These are phyloP conservation scores for Drosophila truncata DNA, from an alignment of 1,140 invertebrate species.

Conservation along the genomic window DNA sequence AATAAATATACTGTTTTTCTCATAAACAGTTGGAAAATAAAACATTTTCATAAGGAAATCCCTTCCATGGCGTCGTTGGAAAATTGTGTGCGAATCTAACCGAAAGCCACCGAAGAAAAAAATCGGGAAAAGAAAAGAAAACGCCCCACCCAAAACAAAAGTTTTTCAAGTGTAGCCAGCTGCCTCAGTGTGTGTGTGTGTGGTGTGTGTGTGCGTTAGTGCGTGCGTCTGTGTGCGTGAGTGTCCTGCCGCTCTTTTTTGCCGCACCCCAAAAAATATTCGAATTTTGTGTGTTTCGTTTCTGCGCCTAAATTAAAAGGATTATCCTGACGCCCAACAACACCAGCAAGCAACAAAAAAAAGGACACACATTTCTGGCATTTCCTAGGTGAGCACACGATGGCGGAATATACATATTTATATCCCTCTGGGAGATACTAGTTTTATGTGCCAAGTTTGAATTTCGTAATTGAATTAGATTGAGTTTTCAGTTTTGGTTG, in stretches of 20 bases:
- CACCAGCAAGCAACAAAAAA: constrained; percentile 1
- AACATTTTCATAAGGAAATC: constrained; percentile 30
- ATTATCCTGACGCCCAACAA: constrained; percentile 55
- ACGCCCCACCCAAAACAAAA: constrained; percentile 75
- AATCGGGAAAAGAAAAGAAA: constrained; percentile 37
- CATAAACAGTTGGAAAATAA: constrained; percentile 15
- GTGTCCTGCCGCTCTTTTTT: constrained; percentile 41
- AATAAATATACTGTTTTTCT: not conserved
- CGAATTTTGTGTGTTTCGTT: constrained; percentile 39
- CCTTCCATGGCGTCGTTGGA: constrained; percentile 42
- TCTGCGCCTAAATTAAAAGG: constrained; percentile 66
- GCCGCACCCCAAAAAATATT: constrained; percentile 68
- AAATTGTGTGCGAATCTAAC: constrained; percentile 50
- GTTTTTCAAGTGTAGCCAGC: constrained; percentile 74
- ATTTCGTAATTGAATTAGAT: constrained; percentile 42
- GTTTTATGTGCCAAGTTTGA: constrained; percentile 23
- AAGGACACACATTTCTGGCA: constrained; percentile 24
- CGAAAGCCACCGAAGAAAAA: constrained; percentile 27
- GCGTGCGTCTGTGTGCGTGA: constrained; percentile 10
- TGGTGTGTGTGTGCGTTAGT: constrained; percentile 1
- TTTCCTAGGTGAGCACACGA: constrained; percentile 52
- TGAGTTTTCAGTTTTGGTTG: constrained; percentile 1
- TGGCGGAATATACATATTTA: constrained; percentile 4
- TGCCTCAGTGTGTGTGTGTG: constrained; percentile 25
- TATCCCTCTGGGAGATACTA: constrained; percentile 17